Evolutionary conservation across 2,113 vertebrate genomes (phyloP).

Genomic region (Rhinolophus ferrumequinum): DNA sequence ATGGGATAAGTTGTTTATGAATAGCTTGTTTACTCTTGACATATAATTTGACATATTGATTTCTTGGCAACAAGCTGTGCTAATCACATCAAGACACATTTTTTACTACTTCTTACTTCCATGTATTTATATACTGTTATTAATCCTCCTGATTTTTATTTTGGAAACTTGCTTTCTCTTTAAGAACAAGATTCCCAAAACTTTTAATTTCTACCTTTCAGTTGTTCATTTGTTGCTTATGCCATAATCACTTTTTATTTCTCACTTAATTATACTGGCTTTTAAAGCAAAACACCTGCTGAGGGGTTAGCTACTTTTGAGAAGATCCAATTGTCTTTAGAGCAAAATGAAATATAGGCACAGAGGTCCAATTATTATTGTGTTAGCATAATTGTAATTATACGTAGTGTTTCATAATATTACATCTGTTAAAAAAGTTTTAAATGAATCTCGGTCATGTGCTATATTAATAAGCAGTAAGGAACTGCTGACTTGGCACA

Average conservation of each 20-base stretch:
- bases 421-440: constrained; percentile 85
- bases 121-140: constrained; percentile 57
- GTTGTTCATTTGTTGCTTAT: constrained; percentile 77
- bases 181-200: constrained; percentile 31
- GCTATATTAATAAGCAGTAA: constrained; percentile 85
- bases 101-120: constrained; percentile 64
- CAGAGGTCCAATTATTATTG: constrained; percentile 86
- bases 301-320: constrained; percentile 80
- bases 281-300: constrained; percentile 82
- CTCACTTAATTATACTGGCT: constrained; percentile 77
- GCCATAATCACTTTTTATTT: constrained; percentile 69
- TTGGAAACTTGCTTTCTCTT: constrained; percentile 46
- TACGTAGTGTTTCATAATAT: constrained; percentile 85
- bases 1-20: background rate
- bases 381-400: constrained; percentile 88
- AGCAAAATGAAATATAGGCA: constrained; percentile 83
- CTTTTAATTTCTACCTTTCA: constrained; percentile 75
- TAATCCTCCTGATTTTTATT: constrained; percentile 72
- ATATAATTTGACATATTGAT: constrained; percentile 2
- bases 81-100: constrained; percentile 48
- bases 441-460: constrained; percentile 83
- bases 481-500: constrained; percentile 87
- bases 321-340: constrained; percentile 80
- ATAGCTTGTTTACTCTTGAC: constrained; percentile 55
- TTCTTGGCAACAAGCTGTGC: constrained; percentile 58